phyloP scores from a whole-genome alignment of 1,140 invertebrate species.

The Scaptomyza hsui region DNA sequence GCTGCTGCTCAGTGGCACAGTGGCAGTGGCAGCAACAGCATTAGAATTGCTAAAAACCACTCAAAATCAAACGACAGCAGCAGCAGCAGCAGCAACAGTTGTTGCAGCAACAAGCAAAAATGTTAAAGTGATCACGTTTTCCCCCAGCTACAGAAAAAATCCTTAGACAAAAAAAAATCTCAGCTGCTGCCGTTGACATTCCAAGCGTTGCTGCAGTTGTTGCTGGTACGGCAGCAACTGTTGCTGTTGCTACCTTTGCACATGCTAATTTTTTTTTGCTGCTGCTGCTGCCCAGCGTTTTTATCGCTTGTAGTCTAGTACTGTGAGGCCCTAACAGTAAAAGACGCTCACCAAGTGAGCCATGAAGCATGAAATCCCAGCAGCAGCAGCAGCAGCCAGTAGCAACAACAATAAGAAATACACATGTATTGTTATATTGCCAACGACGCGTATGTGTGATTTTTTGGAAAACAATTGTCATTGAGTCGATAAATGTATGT shows the following conservation, averaged over 20 bases:
- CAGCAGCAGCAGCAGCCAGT: conserved; percentile 18
- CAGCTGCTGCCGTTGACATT: conserved; percentile 78
- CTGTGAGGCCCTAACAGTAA: conserved; percentile 70
- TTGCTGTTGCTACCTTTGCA: conserved; percentile 47
- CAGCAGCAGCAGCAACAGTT: conserved; percentile 39
- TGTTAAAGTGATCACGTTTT: conserved; percentile 83
- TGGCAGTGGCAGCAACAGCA: conserved; percentile 53
- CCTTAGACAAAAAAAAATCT: conserved; percentile 68
- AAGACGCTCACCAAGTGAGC: conserved; percentile 65
- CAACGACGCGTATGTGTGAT: conserved; percentile 45
- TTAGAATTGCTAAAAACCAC: conserved; percentile 80
- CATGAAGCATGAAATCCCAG: conserved; percentile 69
- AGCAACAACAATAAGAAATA: conserved; percentile 20
- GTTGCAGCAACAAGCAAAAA: conserved; percentile 72
- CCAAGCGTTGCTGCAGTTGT: conserved; percentile 46
- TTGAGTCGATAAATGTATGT: conserved; percentile 29
- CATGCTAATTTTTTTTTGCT: conserved; percentile 73
- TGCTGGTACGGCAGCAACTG: conserved; percentile 37
- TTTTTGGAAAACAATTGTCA: conserved; percentile 54
- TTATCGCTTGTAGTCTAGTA: conserved; percentile 24
- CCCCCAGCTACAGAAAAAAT: conserved; percentile 51
- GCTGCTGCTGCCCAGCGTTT: conserved; percentile 41
- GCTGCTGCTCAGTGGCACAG: conserved; percentile 39
- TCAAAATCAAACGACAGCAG: conserved; percentile 61
- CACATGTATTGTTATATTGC: conserved; percentile 5